Conservation (phyloP, 2,797 vertebrate species). For the Myotis daubentonii region DNA sequence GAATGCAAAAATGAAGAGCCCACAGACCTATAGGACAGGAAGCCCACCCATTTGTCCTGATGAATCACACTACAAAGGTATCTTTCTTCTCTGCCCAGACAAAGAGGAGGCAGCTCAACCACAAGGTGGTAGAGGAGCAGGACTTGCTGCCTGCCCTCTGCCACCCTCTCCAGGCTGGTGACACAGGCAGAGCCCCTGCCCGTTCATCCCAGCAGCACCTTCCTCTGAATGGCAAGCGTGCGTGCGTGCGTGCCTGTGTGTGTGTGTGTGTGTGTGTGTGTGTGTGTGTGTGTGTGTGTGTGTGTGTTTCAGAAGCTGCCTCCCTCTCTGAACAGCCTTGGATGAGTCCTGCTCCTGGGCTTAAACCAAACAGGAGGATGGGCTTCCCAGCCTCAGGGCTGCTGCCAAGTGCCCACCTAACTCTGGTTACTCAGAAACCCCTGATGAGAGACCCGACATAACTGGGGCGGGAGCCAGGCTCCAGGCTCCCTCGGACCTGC, state of each 20-base stretch:
- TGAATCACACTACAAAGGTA: neutral
- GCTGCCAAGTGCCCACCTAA: neutral
- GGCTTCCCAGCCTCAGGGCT: neutral
- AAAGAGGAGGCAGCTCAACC: neutral
- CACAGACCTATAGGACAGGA: neutral
- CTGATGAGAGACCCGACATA: neutral
- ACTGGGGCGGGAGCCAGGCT: neutral
- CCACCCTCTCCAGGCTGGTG: neutral
- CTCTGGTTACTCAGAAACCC: neutral
- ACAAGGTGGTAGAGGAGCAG: neutral
- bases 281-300: too few species aligned
- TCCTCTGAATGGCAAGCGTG: neutral
- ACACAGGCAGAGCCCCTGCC: neutral
- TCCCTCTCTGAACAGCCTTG: neutral
- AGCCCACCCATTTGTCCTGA: neutral
- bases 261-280: neutral
- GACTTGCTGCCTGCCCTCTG: neutral
- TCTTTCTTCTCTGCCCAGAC: neutral
- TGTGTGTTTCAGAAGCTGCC: neutral
- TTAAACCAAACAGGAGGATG: neutral
- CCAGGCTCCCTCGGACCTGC: neutral
- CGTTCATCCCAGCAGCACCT: neutral
- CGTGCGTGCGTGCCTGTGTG: too few species aligned
- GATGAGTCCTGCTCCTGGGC: neutral
- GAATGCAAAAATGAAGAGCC: neutral